phyloP scores from a whole-genome alignment of 1,140 invertebrate genomes.

The Dolichoris vasculosae region DNA sequence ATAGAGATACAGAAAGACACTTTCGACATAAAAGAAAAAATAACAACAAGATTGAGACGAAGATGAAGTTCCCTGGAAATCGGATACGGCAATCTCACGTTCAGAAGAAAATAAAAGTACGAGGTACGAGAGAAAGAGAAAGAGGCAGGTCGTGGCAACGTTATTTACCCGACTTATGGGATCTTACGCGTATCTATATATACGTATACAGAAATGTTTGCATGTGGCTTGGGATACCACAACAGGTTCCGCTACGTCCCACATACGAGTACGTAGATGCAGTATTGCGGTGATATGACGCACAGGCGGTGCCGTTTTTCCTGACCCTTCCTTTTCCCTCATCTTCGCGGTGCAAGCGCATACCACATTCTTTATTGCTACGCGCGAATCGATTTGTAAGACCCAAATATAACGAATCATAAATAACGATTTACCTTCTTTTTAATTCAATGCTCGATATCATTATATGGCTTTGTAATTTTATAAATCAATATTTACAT shows the following conservation, averaged over 20 bases:
- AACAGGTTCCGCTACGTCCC: slow-evolving; percentile 70
- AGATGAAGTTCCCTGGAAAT: not conserved
- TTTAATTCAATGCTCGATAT: too few species aligned
- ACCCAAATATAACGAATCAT: too few species aligned
- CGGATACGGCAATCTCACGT: not conserved
- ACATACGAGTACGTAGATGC: slow-evolving; percentile 54
- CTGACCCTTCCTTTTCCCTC: not conserved
- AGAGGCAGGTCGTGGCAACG: not conserved
- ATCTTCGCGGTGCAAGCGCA: not conserved
- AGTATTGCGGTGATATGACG: slow-evolving; percentile 3
- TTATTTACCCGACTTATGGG: not conserved
- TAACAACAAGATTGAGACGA: not conserved
- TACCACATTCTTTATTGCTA: not conserved
- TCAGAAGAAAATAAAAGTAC: slow-evolving; percentile 10
- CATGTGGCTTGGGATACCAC: slow-evolving; percentile 31
- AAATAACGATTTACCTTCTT: too few species aligned
- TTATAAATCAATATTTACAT: too few species aligned
- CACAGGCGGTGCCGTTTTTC: slow-evolving; percentile 19
- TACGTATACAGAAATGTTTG: not conserved
- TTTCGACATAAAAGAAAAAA: not conserved
- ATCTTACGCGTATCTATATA: not conserved
- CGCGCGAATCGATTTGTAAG: not conserved
- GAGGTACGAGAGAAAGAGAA: not conserved
- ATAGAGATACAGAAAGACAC: not conserved
- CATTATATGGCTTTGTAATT: too few species aligned